Percentiles rank a stretch among this genome's conserved stretches.
These are phyloP conservation scores for Rutpela maculata DNA, from an alignment of 2,888 invertebrate species.

Conservation along the genomic window DNA sequence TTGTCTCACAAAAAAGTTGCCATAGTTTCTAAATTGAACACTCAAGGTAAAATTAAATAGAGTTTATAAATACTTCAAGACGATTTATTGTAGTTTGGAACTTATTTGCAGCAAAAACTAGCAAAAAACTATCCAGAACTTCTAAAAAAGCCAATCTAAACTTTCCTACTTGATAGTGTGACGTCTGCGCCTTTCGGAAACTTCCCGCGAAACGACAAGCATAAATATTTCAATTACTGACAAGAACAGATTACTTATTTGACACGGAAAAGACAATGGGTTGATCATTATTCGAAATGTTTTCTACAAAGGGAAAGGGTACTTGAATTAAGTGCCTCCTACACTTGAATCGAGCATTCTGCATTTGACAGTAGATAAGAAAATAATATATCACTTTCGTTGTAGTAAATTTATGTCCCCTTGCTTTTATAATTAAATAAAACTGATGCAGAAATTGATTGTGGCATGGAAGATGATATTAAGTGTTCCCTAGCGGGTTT, in stretches of 20 bases:
- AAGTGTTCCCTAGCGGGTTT: conserved; percentile 14
- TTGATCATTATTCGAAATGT: conserved; percentile 33
- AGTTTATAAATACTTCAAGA: conserved; percentile 4
- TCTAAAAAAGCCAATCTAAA: conserved; percentile 16
- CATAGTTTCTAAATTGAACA: not conserved
- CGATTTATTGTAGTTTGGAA: conserved; percentile 23
- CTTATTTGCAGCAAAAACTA: conserved; percentile 12
- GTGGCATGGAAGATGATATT: conserved; percentile 2
- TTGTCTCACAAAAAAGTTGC: not conserved
- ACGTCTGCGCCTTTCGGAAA: not conserved
- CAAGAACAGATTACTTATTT: conserved; percentile 17
- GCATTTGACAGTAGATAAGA: conserved; percentile 28
- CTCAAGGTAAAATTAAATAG: not conserved
- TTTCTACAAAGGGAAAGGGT: conserved; percentile 19
- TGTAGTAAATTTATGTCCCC: conserved; percentile 26
- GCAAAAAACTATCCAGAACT: conserved; percentile 10
- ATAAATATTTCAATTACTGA: conserved; percentile 12
- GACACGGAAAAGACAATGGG: conserved; percentile 20
- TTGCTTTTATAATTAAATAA: conserved; percentile 28
- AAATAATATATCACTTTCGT: conserved; percentile 28
- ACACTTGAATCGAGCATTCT: conserved; percentile 6
- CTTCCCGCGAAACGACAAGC: not conserved
- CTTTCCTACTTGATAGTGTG: not conserved
- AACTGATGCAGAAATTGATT: conserved; percentile 12
- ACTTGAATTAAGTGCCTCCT: conserved; percentile 26